These are phyloP conservation scores for Paratilapia polleni DNA, from an alignment of 2,113 vertebrate species.

Conservation along the genomic window DNA sequence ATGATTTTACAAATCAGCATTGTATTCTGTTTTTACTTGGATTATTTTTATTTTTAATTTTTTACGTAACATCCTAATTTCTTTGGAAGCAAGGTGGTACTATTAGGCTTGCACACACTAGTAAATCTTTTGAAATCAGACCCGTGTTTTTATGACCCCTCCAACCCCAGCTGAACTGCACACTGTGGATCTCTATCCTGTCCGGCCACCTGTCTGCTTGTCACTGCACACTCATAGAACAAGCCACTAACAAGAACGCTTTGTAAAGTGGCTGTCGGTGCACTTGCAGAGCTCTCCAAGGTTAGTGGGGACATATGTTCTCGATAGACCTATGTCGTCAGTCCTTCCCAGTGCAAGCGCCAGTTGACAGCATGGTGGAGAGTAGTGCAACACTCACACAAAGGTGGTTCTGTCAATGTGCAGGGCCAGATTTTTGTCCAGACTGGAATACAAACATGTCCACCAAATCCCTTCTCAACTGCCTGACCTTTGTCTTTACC, in stretches of 20 bases:
- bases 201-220: slow-evolving; percentile 43
- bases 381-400: slow-evolving; percentile 38
- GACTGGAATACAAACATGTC: slow-evolving; percentile 38
- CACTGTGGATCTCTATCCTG: slow-evolving; percentile 19
- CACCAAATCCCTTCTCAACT: slow-evolving; percentile 1
- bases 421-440: slow-evolving; percentile 25
- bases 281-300: slow-evolving; percentile 39
- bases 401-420: slow-evolving; percentile 60
- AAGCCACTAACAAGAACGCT: slow-evolving; percentile 52
- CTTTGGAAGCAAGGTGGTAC: background rate
- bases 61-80: background rate
- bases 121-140: slow-evolving; percentile 15
- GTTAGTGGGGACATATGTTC: slow-evolving; percentile 65
- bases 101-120: slow-evolving; percentile 1
- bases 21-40: too few species aligned
- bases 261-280: slow-evolving; percentile 41
- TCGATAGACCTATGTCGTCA: slow-evolving; percentile 56
- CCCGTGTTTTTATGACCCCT: slow-evolving; percentile 3
- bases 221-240: slow-evolving; percentile 45
- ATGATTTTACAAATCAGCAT: too few species aligned
- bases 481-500: slow-evolving; percentile 38
- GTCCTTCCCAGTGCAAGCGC: slow-evolving; percentile 48
- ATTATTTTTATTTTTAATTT: background rate
- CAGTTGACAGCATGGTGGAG: slow-evolving; percentile 65
- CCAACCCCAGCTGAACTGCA: background rate